Base-by-base conservation (phyloP, 2,888 invertebrate species). In the Stictocephala bisonia region DNA sequence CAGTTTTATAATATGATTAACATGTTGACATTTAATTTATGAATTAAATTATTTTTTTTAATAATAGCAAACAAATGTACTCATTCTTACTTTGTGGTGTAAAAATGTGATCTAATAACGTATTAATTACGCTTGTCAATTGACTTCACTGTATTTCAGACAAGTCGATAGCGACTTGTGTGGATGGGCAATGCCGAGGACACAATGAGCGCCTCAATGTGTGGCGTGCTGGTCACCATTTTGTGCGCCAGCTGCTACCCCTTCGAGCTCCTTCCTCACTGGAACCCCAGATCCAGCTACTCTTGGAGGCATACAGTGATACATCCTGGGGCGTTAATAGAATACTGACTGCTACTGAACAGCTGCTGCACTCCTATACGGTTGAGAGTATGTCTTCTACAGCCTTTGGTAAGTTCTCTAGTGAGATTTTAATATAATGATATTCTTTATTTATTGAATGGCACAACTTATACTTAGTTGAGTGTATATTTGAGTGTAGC, bases 181-280 rank as follows among this genome's bases (percentile, higher is more conserved):
- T 74, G 35, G 50, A 67, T 48, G 72, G 75, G 1, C 53, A 56
- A 11, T 77, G 77, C 48, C 56, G 50, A 11, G 77, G 77, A 0
- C 74, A 77, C 70, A 77, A 77, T 48, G 77, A 77, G 67, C 29
- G 76, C 7, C 53, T 71, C 13, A 77, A 77, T 60, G 73, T 77
- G 18, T 69, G 69, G 44, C 13, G 74, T 11, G 77, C 76, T 9
- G 77, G 76, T 0, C 74, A 75, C 24, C 76, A 77, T 26, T 70
- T 77, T 41, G 74, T 77, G 3, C 68, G 51, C 2, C 77, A 77
- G 69, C 73, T 77, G 31, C 58, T 77, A n/a, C 77, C 76, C 1
- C 27, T 70, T 22, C 53, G 73, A 20, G 77, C 71, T 1, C 77
- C 77, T 1, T 74, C 75, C 9, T 50, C 74, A 4, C 74, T 77